phyloP scores from a whole-genome alignment of 2,797 vertebrate genomes.

The Pangasius sanitwongsei region DNA sequence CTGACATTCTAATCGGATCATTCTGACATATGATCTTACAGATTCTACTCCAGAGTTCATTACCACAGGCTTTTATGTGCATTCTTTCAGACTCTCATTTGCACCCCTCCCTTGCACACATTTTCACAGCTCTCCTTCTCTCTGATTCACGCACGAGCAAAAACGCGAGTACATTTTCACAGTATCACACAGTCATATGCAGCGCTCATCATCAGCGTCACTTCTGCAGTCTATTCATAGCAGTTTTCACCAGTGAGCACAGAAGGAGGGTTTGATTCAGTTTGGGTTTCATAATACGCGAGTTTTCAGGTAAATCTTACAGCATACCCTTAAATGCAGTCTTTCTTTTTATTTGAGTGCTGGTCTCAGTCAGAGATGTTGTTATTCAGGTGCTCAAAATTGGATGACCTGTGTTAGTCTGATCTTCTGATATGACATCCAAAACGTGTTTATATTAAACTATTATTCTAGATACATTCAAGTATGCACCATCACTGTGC shows the following conservation, averaged over 20 bases:
- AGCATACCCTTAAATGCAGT: background rate
- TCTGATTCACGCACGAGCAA: background rate
- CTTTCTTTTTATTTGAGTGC: background rate
- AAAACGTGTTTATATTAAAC: background rate
- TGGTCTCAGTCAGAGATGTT: background rate
- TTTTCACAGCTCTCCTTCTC: slow-evolving; percentile 13
- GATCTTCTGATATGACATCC: background rate
- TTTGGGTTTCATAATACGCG: background rate
- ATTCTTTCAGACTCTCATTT: slow-evolving; percentile 20
- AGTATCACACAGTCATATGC: background rate
- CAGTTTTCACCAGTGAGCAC: background rate
- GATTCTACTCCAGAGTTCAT: slow-evolving; percentile 9
- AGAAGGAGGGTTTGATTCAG: background rate
- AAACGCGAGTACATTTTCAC: background rate
- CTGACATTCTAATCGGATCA: slow-evolving; percentile 31
- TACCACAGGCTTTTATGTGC: slow-evolving; percentile 28
- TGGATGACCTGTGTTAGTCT: background rate
- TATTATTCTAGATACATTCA: background rate
- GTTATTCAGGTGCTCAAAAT: background rate
- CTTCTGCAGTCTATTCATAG: slow-evolving; percentile 18
- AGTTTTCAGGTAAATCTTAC: background rate
- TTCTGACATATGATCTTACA: slow-evolving; percentile 29
- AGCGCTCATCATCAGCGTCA: background rate
- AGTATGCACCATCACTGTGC: background rate
- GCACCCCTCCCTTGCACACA: background rate